phyloP scores from a whole-genome alignment of 2,888 invertebrate species.

The Drosophila flavopinicola region DNA sequence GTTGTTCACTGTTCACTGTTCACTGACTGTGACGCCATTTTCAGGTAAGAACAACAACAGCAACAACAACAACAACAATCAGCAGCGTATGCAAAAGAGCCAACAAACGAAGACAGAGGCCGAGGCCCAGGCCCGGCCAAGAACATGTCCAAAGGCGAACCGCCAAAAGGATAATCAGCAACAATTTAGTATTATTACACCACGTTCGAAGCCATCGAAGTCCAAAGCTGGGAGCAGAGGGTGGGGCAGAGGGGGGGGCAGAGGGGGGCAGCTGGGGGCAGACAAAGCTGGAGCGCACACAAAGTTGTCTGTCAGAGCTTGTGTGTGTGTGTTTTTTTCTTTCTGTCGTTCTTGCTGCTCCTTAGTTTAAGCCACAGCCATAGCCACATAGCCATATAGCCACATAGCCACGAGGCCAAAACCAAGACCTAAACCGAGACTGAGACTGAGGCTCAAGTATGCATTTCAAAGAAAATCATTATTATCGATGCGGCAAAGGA shows the following conservation, averaged over 20 bases:
- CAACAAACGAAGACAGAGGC: conserved; percentile 31
- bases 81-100: conserved; percentile 69
- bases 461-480: conserved; percentile 82
- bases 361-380: conserved; percentile 42
- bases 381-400: conserved; percentile 3
- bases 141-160: conserved; percentile 79
- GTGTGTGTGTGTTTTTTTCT: conserved; percentile 34
- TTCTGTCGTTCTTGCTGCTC: no score
- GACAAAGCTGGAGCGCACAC: conserved; percentile 55
- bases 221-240: conserved; percentile 23
- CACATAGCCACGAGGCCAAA: conserved; percentile 27
- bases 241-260: background rate
- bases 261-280: background rate
- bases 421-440: conserved; percentile 12
- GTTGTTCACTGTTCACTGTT: no score
- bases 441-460: conserved; percentile 57
- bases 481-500: conserved; percentile 72
- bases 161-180: conserved; percentile 84
- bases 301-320: conserved; percentile 76
- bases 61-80: conserved; percentile 6
- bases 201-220: conserved; percentile 79
- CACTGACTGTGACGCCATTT: conserved; percentile 82
- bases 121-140: conserved; percentile 45
- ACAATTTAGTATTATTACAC: conserved; percentile 85
- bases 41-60: conserved; percentile 43